These are phyloP conservation scores for Latrodectus hesperus DNA, from an alignment of 2,888 invertebrate genomes.

Conservation along the genomic window DNA sequence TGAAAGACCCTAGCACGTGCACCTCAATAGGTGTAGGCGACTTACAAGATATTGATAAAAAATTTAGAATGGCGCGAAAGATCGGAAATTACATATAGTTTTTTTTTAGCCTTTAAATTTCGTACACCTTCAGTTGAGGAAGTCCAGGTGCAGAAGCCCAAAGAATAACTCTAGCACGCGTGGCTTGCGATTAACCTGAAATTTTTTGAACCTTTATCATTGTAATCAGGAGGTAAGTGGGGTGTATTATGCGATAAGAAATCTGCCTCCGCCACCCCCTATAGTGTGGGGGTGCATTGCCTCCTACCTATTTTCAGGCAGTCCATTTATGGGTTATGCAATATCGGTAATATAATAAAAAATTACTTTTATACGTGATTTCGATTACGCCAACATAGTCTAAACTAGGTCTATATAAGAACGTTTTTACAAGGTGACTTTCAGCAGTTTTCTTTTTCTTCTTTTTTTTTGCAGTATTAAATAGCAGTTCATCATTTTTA, in stretches of 20 bases:
- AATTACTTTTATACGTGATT: background rate
- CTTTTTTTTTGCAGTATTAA: no score
- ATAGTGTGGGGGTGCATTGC: constrained; percentile 43
- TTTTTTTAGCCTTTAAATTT: background rate
- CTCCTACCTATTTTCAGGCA: background rate
- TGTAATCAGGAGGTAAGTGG: background rate
- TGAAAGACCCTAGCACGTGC: constrained; percentile 8
- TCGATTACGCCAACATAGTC: background rate
- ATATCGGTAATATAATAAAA: background rate
- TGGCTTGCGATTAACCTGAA: constrained; percentile 54
- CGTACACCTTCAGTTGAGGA: constrained; percentile 6
- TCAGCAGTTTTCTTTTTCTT: no score
- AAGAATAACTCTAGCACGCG: constrained; percentile 33
- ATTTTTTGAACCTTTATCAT: constrained; percentile 20
- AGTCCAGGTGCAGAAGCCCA: constrained; percentile 35
- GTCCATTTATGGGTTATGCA: background rate
- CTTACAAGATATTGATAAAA: background rate
- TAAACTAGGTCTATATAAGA: background rate
- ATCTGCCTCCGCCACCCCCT: constrained; percentile 31
- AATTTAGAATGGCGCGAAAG: constrained; percentile 11
- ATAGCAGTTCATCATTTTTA: no score
- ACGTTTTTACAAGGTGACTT: no score
- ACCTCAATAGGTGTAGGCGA: constrained; percentile 12
- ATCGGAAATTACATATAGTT: constrained; percentile 42
- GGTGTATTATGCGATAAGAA: constrained; percentile 23